Conservation (phyloP, 2,113 vertebrate species). For the Erinaceus europaeus region DNA sequence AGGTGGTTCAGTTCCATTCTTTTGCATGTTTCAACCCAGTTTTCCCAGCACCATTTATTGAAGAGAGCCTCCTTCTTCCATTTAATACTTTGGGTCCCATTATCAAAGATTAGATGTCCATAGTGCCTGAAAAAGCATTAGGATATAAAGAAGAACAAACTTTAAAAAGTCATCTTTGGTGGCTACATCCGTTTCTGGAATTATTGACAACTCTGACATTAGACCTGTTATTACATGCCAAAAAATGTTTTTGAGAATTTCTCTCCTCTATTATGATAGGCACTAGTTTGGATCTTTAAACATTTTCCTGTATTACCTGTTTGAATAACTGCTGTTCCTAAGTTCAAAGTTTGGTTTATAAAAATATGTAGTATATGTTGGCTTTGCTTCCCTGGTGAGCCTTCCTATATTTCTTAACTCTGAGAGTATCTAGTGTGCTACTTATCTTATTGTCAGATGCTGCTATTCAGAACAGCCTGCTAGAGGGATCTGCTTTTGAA, state of each 20-base stretch:
- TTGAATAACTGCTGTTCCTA: not conserved
- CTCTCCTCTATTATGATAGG: no score
- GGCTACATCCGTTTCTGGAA: not conserved
- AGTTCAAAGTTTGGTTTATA: not conserved
- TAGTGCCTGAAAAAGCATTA: no score
- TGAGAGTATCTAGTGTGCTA: not conserved
- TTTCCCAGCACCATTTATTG: no score
- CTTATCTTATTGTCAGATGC: not conserved
- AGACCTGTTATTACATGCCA: not conserved
- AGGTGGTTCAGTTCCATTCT: no score
- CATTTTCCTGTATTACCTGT: not conserved
- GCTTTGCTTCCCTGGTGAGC: not conserved
- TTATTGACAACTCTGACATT: not conserved
- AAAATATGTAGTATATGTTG: not conserved
- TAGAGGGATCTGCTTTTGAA: not conserved
- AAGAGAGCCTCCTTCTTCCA: no score
- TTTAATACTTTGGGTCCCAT: no score
- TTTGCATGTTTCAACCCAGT: no score
- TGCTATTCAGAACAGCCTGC: not conserved
- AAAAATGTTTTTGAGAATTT: no score
- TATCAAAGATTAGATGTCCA: no score
- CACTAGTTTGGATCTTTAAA: no score
- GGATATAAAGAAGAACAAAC: no score
- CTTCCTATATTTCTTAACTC: constrained; percentile 12
- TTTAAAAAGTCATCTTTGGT: constrained; percentile 13